Base-by-base conservation (phyloP, 1,140 invertebrate genomes). In the Meloidogyne exigua region DNA sequence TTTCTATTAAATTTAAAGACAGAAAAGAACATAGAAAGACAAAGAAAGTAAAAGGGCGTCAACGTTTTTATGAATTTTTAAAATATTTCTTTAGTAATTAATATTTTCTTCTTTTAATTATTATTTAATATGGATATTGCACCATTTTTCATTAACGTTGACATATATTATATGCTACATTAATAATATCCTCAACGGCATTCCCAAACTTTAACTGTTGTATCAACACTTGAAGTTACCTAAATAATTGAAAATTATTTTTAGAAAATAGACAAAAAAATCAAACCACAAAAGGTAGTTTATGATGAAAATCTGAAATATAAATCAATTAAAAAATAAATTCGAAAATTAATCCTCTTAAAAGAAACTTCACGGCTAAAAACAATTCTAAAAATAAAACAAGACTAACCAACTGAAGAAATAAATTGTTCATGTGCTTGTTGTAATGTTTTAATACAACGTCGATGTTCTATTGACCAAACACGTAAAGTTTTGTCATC, bases 371-470 rank as follows among this genome's bases (percentile, higher is more conserved):
- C n/a, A n/a, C n/a, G n/a, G n/a, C n/a, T n/a, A n/a, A n/a, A n/a
- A n/a, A n/a, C n/a, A n/a, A n/a, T n/a, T n/a, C n/a, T n/a, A n/a
- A n/a, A n/a, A n/a, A n/a, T n/a, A n/a, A n/a, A n/a, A n/a, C n/a
- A n/a, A 15, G 36, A 76, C 91, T 91, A 88, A 97, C 95, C 95
- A 89, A 99, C 89, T 85, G 95, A 95, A 87, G 95, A 97, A 90
- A 95, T 95, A 90, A 99, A 99, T 89, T 99, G 96, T 88, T 92
- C 91, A 90, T 99, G 96, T 88, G 95, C 95, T 88, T 97, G 94
- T 66, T 98, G 91, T 42, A 94, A 95, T 90, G 98, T 76, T 76
- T 68, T 57, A n/a, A 26, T 49, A 62, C 66, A 57, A 13, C 75
- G 66, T 87, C 95, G 92, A 89, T 97, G 95, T 84, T 93, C 92